phyloP scores from a whole-genome alignment of 2,113 vertebrate species.

The Mormoops blainvillei region DNA sequence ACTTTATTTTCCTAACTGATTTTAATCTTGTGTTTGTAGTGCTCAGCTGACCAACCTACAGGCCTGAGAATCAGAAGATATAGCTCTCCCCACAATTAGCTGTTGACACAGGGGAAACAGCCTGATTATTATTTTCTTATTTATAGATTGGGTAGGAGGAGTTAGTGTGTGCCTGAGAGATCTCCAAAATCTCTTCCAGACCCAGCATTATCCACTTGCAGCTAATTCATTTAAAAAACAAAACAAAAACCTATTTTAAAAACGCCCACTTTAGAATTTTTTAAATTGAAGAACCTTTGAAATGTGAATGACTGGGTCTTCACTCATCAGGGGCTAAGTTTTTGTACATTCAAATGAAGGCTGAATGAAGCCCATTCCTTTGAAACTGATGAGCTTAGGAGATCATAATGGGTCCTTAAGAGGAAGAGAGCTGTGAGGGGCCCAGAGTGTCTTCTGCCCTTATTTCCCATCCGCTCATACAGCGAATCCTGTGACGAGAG shows the following conservation, averaged over 20 bases:
- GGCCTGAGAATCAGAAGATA: neutral
- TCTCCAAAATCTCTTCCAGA: neutral
- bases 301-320: neutral
- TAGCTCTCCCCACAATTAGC: neutral
- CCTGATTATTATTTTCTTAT: neutral
- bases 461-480: neutral
- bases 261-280: neutral
- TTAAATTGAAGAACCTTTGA: conserved; percentile 25
- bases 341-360: neutral
- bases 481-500: too few relatives aligned
- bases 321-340: neutral
- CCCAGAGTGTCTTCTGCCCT: neutral
- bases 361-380: neutral
- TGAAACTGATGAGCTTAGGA: neutral
- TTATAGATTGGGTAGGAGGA: neutral
- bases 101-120: neutral
- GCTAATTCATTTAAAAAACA: neutral
- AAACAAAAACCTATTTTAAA: neutral
- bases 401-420: neutral
- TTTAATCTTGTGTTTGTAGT: neutral
- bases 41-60: neutral
- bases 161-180: neutral
- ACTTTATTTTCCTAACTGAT: neutral
- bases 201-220: neutral
- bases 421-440: neutral